Conservation (phyloP, 2,888 invertebrate genomes). For the Psococerastis gibbosa region DNA sequence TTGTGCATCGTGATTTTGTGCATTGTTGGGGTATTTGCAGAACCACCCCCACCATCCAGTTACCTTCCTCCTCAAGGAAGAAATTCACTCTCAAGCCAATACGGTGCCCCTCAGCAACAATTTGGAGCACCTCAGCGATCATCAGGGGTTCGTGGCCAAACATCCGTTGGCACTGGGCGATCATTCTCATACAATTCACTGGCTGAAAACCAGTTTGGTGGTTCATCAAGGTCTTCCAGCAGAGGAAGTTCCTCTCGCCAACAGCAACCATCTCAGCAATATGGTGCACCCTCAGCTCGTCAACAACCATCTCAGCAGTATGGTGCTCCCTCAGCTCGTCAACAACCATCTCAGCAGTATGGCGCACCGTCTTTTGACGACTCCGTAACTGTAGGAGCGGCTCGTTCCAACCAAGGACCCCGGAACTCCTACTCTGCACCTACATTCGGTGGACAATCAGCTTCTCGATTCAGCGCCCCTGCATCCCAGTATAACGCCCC, state of each 20-base stretch:
- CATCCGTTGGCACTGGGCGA: neutral
- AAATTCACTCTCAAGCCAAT: conserved; percentile 12
- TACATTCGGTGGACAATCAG: neutral
- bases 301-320: too few species aligned
- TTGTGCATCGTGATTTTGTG: conserved; percentile 6
- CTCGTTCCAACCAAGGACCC: neutral
- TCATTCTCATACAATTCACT: neutral
- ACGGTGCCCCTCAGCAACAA: conserved; percentile 11
- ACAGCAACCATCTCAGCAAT: too few species aligned
- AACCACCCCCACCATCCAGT: conserved; percentile 4
- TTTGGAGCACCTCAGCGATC: too few species aligned
- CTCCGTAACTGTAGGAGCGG: conserved; percentile 8
- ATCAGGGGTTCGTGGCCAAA: neutral
- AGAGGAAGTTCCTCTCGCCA: too few species aligned
- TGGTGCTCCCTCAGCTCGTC: neutral
- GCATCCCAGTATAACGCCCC: conserved; percentile 11
- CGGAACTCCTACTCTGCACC: neutral
- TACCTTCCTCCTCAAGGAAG: conserved; percentile 8
- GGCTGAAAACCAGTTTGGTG: conserved; percentile 2
- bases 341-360: conserved; percentile 9
- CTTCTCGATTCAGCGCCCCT: neutral
- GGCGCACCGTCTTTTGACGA: conserved; percentile 7
- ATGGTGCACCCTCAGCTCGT: too few species aligned
- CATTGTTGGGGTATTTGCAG: conserved; percentile 6
- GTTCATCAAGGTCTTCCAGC: neutral